A percentile compares a stretch with the other conserved stretches of the same genome.
phyloP scores from a whole-genome alignment of 2,797 vertebrate species.

The Cyprinodon diabolis region DNA sequence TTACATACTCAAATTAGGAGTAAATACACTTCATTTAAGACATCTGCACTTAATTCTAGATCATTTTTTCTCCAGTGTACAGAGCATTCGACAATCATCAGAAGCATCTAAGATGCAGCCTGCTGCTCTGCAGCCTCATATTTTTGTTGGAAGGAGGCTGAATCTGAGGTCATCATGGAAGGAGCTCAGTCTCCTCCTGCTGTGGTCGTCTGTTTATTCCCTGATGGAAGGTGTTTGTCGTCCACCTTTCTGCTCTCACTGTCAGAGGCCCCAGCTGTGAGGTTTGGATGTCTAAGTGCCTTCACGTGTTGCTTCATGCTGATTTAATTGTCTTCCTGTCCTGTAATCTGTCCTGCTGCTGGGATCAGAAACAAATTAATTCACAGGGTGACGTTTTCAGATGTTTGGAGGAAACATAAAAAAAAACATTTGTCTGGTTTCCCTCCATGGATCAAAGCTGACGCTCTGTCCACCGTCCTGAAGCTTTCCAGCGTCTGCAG shows the following conservation, averaged over 20 bases:
- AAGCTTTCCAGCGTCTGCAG: not conserved
- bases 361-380: not conserved
- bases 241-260: accelerated
- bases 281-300: constrained; percentile 14
- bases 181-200: not conserved
- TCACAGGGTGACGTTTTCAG: no score
- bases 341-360: not conserved
- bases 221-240: not conserved
- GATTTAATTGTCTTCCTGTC: not conserved
- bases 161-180: not conserved
- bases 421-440: not conserved
- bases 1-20: no score
- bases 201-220: not conserved
- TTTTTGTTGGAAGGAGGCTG: no score
- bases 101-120: not conserved
- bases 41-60: no score
- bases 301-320: not conserved
- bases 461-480: no score
- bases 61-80: no score
- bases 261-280: not conserved
- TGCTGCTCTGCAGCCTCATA: not conserved
- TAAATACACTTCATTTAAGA: no score
- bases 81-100: no score
- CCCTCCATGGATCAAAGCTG: not conserved
- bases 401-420: not conserved